Evolutionary conservation across 2,797 vertebrate genomes (phyloP).

Genomic region (Phoebastria nigripes): DNA sequence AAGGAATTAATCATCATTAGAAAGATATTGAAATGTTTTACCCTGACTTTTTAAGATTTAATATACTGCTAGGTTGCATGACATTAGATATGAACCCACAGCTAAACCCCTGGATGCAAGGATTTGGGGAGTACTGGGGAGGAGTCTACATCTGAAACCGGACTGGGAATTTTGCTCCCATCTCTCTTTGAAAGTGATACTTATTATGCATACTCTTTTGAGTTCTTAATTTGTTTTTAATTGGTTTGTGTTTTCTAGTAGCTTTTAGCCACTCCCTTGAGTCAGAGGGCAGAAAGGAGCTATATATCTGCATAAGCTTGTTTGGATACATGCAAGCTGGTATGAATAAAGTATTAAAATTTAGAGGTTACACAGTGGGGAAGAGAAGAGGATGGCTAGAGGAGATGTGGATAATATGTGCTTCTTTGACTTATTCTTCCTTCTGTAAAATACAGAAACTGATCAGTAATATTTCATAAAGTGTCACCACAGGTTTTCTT

Average conservation of each 20-base stretch:
- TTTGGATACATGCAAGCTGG: not conserved
- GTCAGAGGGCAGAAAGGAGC: not conserved
- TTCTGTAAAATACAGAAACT: not conserved
- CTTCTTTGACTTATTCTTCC: not conserved
- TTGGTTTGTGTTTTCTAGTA: not conserved
- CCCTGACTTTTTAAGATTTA: constrained; percentile 20
- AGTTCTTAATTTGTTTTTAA: constrained; percentile 1
- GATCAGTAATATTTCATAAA: not conserved
- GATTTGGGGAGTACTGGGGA: not conserved
- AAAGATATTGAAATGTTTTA: constrained; percentile 48
- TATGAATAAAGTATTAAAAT: not conserved
- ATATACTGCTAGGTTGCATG: not conserved
- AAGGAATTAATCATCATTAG: constrained; percentile 67
- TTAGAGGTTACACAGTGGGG: not conserved
- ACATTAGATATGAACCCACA: not conserved
- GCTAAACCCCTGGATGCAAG: not conserved
- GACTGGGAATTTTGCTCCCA: not conserved
- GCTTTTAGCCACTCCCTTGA: not conserved
- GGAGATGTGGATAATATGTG: not conserved
- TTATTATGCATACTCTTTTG: not conserved
- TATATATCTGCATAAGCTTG: not conserved
- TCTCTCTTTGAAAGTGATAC: not conserved
- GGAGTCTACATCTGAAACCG: not conserved
- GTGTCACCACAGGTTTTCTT: not conserved
- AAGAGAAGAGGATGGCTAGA: not conserved